Evolutionary conservation across 2,113 vertebrate genomes (phyloP).

Genomic region (Gulo gulo): DNA sequence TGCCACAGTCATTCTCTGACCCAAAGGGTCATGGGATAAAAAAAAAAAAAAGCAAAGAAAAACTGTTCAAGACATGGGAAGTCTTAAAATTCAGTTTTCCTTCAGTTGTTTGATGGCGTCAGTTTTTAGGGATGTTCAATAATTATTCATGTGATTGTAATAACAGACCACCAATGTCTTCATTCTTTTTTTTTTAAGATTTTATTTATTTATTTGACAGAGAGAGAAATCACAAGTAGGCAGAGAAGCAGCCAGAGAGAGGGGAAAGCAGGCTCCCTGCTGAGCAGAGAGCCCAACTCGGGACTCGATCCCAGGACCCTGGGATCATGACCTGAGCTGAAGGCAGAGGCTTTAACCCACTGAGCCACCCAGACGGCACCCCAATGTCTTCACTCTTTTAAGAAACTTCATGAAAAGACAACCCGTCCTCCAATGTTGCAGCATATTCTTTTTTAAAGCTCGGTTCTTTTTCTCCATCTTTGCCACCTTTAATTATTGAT

Average conservation of each 20-base stretch:
- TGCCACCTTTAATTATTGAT: slow-evolving; percentile 55
- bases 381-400: background rate
- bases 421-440: background rate
- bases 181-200: background rate
- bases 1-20: background rate
- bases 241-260: no score
- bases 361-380: no score
- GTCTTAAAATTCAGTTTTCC: background rate
- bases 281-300: no score
- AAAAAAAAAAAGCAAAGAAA: background rate
- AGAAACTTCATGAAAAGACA: background rate
- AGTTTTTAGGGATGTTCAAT: background rate
- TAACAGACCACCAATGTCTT: background rate
- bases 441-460: background rate
- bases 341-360: no score
- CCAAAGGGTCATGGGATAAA: background rate
- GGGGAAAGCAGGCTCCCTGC: no score
- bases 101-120: background rate
- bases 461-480: background rate
- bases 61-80: background rate
- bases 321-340: no score
- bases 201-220: no score
- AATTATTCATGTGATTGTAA: background rate
- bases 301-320: no score
- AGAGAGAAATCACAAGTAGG: no score